These are phyloP conservation scores for Hassar affinis DNA, from an alignment of 2,113 vertebrate species.

Conservation along the genomic window DNA sequence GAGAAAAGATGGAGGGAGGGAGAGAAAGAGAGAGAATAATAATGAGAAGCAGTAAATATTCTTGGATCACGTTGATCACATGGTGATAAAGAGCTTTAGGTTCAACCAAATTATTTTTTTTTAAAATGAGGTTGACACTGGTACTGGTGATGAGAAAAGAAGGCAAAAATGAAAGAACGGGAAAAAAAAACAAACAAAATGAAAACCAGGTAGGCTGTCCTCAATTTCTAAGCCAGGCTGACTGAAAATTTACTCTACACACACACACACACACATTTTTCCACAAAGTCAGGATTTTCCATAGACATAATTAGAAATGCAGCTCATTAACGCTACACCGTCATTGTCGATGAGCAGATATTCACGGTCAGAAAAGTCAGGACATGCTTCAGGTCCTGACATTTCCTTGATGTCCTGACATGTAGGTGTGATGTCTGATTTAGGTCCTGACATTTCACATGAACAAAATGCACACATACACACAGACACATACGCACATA, in stretches of 20 bases:
- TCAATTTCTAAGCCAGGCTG: slow-evolving; percentile 41
- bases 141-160: slow-evolving; percentile 33
- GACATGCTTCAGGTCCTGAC: too few species aligned
- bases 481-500: too few species aligned
- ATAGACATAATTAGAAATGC: too few species aligned
- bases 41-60: slow-evolving; percentile 46
- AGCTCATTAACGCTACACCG: too few species aligned
- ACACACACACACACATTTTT: too few species aligned
- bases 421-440: too few species aligned
- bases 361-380: too few species aligned
- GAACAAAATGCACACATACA: too few species aligned
- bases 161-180: slow-evolving; percentile 17
- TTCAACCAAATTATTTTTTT: slow-evolving; percentile 21
- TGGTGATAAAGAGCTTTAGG: slow-evolving; percentile 40
- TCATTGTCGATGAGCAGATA: too few species aligned
- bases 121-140: slow-evolving; percentile 33
- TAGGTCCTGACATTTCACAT: too few species aligned
- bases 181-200: slow-evolving; percentile 31
- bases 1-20: slow-evolving; percentile 62
- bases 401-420: too few species aligned
- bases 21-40: slow-evolving; percentile 63
- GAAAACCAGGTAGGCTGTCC: slow-evolving; percentile 36
- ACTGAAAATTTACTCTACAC: slow-evolving; percentile 2
- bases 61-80: slow-evolving; percentile 44
- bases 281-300: too few species aligned